Evolutionary conservation across 2,113 vertebrate genomes (phyloP), one percentile per base, ranked within the genome.

Genomic region (Corythornis madagascariensis): DNA sequence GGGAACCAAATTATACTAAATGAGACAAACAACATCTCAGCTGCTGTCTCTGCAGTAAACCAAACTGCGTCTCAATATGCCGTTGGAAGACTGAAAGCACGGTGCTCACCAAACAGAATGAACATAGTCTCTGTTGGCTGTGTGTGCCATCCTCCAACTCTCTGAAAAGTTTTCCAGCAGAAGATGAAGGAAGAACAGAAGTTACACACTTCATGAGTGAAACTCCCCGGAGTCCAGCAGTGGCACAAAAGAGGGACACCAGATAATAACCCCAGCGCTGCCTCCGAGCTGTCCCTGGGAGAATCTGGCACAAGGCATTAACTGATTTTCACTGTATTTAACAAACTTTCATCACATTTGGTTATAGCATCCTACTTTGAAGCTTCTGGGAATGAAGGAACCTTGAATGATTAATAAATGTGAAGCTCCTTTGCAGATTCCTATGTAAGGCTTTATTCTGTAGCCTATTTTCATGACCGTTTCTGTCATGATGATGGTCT

Each of bases 21-120:
- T 43, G 92, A 96, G 92, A 92, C 92, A 94, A 96, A 95, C 82
- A 94, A 55, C 92, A 93, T 90, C 93, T 88, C 88, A 71, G 69
- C 79, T 93, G 86, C 79, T 92, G 92, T 90, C 90, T 90, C 83
- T 65, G 76, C 70, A 83, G 77, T 60, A 91, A 91, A 93, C 88
- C 95, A 94, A 95, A 91, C 90, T 80, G 90, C 67, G 90, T 42
- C 88, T 95, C 94, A 96, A 94, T 86, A 86, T 90, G 88, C 92
- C 0, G 1, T 43, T 81, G 65, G 75, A 94, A 90, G 73, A 64
- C 60, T 52, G 69, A 78, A 94, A 95, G 81, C 45, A 83, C 0
- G 0, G 83, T 69, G 67, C 55, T 87, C 71, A 72, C 74, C 43
- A 21, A 90, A 81, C 13, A 78, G 71, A 40, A 78, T 6, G 20